phyloP scores from a whole-genome alignment of 2,888 invertebrate genomes.

The Lycaena phlaeas region DNA sequence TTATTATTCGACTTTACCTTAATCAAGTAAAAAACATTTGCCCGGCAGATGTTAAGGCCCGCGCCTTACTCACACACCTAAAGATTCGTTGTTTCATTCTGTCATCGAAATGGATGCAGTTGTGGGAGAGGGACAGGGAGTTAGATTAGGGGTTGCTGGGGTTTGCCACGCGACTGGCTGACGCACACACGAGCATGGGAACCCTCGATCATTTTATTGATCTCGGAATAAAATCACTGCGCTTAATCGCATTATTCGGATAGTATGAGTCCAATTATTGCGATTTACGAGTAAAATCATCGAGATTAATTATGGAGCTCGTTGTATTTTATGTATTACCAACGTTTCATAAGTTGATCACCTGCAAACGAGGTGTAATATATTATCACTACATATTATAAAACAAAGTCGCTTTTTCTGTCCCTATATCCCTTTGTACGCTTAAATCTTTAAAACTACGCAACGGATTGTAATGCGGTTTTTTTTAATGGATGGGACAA shows the following conservation, averaged over 20 bases:
- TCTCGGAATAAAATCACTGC: slow-evolving; percentile 43
- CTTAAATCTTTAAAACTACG: no score
- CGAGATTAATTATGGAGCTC: no score
- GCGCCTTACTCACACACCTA: slow-evolving; percentile 38
- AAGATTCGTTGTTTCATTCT: slow-evolving; percentile 25
- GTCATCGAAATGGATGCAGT: slow-evolving; percentile 3
- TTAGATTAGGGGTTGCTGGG: slow-evolving; percentile 58
- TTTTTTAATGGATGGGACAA: no score
- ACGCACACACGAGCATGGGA: slow-evolving; percentile 37
- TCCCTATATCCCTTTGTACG: no score
- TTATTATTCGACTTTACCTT: slow-evolving; percentile 41
- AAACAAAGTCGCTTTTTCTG: background rate
- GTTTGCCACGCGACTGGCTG: slow-evolving; percentile 52
- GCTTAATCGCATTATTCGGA: slow-evolving; percentile 29
- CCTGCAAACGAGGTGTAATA: no score
- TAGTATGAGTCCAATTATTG: slow-evolving; percentile 10
- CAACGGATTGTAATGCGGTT: no score
- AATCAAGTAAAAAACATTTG: slow-evolving; percentile 53
- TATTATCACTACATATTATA: no score
- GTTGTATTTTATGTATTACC: no score
- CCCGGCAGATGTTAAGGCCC: slow-evolving; percentile 63
- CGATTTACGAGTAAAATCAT: slow-evolving; percentile 2
- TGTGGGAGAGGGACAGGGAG: slow-evolving; percentile 25
- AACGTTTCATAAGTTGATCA: no score
- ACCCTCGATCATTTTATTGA: slow-evolving; percentile 59